Conservation (phyloP, 2,797 vertebrate genomes). For the Epinephelus coioides region DNA sequence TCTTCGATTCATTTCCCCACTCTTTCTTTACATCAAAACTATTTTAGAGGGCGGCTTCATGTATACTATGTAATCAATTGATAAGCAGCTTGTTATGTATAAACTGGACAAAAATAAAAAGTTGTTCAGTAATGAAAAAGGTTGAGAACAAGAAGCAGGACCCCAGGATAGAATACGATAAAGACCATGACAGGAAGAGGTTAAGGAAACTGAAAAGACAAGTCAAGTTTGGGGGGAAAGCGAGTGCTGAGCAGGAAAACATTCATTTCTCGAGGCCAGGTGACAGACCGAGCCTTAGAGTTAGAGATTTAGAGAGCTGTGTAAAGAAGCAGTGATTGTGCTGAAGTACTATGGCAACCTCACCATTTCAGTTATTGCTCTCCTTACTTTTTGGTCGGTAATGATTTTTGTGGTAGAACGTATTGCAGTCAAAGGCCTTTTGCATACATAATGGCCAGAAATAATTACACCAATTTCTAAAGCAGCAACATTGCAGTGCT, state of each 20-base stretch:
- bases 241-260: constrained; percentile 50
- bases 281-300: constrained; percentile 35
- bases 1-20: constrained; percentile 27
- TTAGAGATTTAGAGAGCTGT: constrained; percentile 28
- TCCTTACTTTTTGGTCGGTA: constrained; percentile 80
- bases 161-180: constrained; percentile 34
- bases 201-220: constrained; percentile 33
- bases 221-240: background rate
- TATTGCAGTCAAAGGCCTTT: constrained; percentile 80
- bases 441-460: constrained; percentile 59
- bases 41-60: constrained; percentile 45
- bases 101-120: constrained; percentile 47
- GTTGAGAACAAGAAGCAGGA: constrained; percentile 32
- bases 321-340: constrained; percentile 80
- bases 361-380: constrained; percentile 78
- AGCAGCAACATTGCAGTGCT: constrained; percentile 63
- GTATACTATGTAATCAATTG: constrained; percentile 36
- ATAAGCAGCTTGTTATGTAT: constrained; percentile 65
- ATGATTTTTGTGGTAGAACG: constrained; percentile 69
- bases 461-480: constrained; percentile 60
- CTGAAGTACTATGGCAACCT: constrained; percentile 69
- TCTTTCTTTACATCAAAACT: constrained; percentile 31
- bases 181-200: constrained; percentile 8
- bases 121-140: constrained; percentile 23
- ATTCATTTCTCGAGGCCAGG: constrained; percentile 66